Conservation (phyloP, 2,113 vertebrate genomes). For the Prolemur simus region DNA sequence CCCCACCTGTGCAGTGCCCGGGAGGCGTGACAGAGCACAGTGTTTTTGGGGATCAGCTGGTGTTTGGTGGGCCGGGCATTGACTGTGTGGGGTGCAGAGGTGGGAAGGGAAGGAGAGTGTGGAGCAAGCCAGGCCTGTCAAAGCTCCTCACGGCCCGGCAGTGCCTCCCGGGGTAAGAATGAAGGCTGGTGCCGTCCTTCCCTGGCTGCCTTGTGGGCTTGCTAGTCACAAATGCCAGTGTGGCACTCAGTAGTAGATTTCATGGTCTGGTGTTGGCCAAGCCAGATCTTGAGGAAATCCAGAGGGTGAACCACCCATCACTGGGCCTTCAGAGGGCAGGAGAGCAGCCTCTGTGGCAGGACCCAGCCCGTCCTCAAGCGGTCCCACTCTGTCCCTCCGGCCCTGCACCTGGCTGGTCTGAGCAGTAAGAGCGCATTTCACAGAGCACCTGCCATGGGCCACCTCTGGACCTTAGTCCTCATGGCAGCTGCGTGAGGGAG, state of each 20-base stretch:
- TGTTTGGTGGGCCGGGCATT: not conserved
- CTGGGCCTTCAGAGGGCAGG: not conserved
- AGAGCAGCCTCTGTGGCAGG: not conserved
- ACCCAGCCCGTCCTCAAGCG: not conserved
- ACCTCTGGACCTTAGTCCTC: not conserved
- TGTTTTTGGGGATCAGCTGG: not conserved
- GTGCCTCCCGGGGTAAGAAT: not conserved
- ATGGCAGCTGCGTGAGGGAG: fast-evolving
- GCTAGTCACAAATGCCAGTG: not conserved
- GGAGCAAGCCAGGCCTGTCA: not conserved
- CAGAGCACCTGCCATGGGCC: not conserved
- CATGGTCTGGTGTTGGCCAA: not conserved
- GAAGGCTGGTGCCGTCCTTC: not conserved
- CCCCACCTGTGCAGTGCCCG: not conserved
- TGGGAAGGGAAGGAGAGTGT: not conserved
- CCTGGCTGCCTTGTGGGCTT: not conserved
- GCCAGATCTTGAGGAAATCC: not conserved
- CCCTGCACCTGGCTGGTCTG: not conserved
- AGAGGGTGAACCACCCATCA: not conserved
- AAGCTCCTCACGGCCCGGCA: not conserved
- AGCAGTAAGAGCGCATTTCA: not conserved
- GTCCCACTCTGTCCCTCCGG: not conserved
- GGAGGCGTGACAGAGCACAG: not conserved
- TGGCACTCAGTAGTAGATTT: not conserved
- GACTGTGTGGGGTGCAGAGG: not conserved